Percentiles rank a stretch among this genome's conserved stretches.
phyloP scores from a whole-genome alignment of 2,797 vertebrate species.

The Acropternis orthonyx region DNA sequence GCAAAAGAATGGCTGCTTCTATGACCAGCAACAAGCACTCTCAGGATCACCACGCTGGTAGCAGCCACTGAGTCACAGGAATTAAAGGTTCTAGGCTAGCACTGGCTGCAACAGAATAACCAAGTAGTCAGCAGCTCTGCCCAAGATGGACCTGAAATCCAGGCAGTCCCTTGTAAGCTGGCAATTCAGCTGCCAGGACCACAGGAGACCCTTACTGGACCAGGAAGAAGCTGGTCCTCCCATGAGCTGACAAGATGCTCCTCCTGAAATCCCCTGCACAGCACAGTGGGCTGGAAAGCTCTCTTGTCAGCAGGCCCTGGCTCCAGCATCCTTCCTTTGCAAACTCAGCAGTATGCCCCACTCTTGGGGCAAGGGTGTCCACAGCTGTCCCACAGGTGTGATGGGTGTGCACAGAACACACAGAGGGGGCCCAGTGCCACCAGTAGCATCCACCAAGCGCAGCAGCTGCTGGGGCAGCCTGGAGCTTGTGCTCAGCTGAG shows the following conservation, averaged over 20 bases:
- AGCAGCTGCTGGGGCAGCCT: not conserved
- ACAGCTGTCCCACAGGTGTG: not conserved
- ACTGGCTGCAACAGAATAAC: not conserved
- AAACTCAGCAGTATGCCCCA: not conserved
- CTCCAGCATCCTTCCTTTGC: not conserved
- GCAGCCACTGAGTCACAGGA: not conserved
- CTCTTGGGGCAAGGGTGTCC: not conserved
- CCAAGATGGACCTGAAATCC: not conserved
- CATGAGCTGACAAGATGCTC: not conserved
- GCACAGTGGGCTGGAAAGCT: not conserved
- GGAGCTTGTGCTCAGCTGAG: not conserved
- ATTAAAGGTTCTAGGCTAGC: not conserved
- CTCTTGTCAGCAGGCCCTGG: not conserved
- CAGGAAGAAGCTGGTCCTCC: not conserved
- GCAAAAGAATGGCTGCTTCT: not conserved
- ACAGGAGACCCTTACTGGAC: not conserved
- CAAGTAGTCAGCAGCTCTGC: not conserved
- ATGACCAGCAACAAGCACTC: not conserved
- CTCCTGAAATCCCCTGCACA: not conserved
- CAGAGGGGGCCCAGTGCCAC: not conserved
- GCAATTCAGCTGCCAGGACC: not conserved
- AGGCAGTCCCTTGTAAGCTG: not conserved
- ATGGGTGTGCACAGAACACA: not conserved
- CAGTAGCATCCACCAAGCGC: not conserved
- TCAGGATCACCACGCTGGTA: not conserved